Conservation (phyloP, 1,140 invertebrate species). For the Centruroides sculpturatus region DNA sequence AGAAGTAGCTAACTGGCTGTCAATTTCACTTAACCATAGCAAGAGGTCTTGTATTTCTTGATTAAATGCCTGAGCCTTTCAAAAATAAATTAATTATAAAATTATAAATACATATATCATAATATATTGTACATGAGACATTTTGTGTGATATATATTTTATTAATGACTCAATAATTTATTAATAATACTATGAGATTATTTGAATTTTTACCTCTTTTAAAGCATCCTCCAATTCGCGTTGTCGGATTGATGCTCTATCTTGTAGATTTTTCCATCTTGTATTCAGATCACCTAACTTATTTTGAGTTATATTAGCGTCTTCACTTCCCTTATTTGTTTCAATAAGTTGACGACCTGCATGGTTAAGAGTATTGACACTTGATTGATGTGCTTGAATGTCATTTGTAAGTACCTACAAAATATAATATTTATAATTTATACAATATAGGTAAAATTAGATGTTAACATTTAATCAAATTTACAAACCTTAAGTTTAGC, state of each 20-base stretch:
- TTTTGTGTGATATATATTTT: background rate
- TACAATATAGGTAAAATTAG: too few relatives aligned
- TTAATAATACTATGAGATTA: background rate
- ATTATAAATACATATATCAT: background rate
- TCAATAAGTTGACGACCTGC: constrained; percentile 74
- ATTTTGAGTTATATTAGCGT: constrained; percentile 72
- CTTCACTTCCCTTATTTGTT: constrained; percentile 65
- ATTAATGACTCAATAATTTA: background rate
- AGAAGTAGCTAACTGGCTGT: constrained; percentile 76
- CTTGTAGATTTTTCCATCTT: constrained; percentile 71
- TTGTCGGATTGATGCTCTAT: constrained; percentile 71
- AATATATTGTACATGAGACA: background rate
- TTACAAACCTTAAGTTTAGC: constrained; percentile 68
- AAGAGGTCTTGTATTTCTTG: constrained; percentile 91
- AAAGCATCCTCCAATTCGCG: constrained; percentile 79
- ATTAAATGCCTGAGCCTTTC: constrained; percentile 70
- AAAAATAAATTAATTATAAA: background rate
- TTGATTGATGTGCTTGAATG: constrained; percentile 88
- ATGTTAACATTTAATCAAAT: too few relatives aligned
- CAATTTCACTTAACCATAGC: constrained; percentile 85
- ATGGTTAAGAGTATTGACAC: constrained; percentile 86
- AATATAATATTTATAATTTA: background rate
- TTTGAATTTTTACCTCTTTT: constrained; percentile 34
- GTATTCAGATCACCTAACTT: constrained; percentile 76
- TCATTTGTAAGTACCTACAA: constrained; percentile 67